Conservation (phyloP, 2,888 invertebrate genomes). For the Pocota personata region DNA sequence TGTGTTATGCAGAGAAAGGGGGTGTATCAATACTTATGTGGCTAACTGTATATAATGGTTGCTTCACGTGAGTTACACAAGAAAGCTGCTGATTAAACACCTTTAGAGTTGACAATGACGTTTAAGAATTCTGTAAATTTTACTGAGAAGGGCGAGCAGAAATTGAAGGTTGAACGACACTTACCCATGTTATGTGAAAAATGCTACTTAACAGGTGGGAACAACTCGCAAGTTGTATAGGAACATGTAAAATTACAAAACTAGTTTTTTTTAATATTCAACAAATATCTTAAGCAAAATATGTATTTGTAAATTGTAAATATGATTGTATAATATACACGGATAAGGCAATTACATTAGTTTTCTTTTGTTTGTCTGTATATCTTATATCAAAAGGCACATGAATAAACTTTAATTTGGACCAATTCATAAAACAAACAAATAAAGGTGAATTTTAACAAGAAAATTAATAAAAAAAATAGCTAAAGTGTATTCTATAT, state of each 20-base stretch:
- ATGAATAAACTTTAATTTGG: conserved; percentile 40
- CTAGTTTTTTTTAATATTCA: conserved; percentile 21
- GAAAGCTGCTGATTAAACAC: too few species aligned
- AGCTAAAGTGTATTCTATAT: background rate
- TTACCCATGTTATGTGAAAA: too few species aligned
- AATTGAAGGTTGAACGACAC: too few species aligned
- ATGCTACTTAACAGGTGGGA: background rate
- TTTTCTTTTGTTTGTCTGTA: conserved; percentile 31
- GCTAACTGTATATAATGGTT: too few species aligned
- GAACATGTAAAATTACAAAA: background rate
- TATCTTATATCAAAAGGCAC: conserved; percentile 51
- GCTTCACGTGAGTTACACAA: too few species aligned
- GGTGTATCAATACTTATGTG: too few species aligned
- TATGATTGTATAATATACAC: conserved; percentile 57
- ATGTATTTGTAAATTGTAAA: conserved; percentile 63
- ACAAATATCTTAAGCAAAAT: conserved; percentile 61
- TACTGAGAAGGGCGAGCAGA: too few species aligned
- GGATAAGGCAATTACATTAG: conserved; percentile 27
- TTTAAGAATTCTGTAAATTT: too few species aligned
- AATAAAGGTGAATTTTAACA: conserved; percentile 11
- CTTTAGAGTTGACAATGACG: too few species aligned
- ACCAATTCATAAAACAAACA: conserved; percentile 32
- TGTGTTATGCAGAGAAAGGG: too few species aligned
- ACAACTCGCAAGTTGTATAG: background rate
- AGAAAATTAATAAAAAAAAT: conserved; percentile 28